Percentiles rank a stretch among this genome's conserved stretches.
phyloP scores from a whole-genome alignment of 2,113 vertebrate species.

The Strix aluco region DNA sequence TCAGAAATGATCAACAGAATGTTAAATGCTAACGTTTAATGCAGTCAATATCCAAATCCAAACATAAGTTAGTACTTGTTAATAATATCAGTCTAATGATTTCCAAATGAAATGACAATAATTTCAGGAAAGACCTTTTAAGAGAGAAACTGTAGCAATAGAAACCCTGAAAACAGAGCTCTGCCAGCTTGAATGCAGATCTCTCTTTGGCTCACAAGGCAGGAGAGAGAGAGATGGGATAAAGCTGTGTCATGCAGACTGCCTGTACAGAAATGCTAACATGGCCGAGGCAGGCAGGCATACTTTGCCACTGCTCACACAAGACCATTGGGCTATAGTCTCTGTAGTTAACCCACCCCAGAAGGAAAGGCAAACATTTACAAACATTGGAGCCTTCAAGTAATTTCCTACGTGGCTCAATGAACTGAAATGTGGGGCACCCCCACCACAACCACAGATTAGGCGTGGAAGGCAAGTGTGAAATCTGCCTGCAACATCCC shows the following conservation, averaged over 20 bases:
- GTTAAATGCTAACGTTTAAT: conserved; percentile 1
- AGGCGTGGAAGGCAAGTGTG: neutral
- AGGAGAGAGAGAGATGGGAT: neutral
- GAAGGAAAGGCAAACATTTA: neutral
- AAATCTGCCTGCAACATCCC: neutral
- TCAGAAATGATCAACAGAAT: neutral
- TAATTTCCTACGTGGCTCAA: neutral
- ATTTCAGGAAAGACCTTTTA: conserved; percentile 39
- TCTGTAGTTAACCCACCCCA: neutral
- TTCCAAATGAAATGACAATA: conserved; percentile 38
- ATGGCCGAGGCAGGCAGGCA: neutral
- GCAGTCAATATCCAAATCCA: neutral
- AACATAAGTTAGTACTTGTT: neutral
- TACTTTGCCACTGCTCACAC: neutral
- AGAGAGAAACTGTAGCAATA: neutral
- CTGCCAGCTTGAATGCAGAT: conserved; percentile 21
- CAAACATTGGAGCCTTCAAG: neutral
- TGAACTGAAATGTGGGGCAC: rapidly evolving
- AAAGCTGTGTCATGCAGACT: neutral
- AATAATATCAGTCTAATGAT: conserved; percentile 20
- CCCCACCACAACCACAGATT: rapidly evolving
- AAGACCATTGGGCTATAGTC: neutral
- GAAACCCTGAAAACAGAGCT: conserved; percentile 27
- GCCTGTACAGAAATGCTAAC: neutral
- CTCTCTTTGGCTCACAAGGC: neutral